These are phyloP conservation scores for Calypte anna DNA, from an alignment of 2,113 vertebrate genomes.

Conservation along the genomic window DNA sequence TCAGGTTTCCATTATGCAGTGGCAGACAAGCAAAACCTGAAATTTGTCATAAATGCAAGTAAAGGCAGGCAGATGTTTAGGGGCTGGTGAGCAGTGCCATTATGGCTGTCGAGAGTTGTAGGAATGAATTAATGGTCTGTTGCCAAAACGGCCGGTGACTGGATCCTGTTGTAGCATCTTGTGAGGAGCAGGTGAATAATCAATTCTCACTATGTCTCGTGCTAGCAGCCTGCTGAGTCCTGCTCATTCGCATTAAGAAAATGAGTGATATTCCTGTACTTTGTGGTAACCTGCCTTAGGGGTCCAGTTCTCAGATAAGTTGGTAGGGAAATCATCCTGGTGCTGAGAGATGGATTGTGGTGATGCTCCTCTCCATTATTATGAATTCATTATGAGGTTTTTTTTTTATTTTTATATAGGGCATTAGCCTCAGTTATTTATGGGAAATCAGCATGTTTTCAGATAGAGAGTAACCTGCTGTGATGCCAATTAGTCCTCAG, in stretches of 20 bases:
- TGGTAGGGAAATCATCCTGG: neutral
- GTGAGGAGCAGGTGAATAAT: neutral
- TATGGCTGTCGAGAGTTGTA: neutral
- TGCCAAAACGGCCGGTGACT: neutral
- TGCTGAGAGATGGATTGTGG: neutral
- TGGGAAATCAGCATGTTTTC: neutral
- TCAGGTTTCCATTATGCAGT: constrained; percentile 23
- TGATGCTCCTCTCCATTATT: neutral
- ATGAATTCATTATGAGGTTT: neutral
- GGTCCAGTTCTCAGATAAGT: neutral
- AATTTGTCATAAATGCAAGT: neutral
- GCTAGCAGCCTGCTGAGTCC: neutral
- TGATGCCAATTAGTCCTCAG: neutral
- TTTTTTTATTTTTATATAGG: neutral
- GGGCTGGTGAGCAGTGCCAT: neutral
- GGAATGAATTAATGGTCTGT: constrained; percentile 1
- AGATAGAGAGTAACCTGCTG: neutral
- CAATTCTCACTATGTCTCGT: neutral
- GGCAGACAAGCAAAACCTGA: constrained; percentile 45
- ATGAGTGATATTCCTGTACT: neutral
- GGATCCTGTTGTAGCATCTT: neutral
- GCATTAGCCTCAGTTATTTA: neutral
- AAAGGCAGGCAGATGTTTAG: neutral
- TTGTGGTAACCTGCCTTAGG: neutral
- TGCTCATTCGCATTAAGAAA: neutral